Conservation (phyloP, 2,113 vertebrate genomes). For the Xenopus laevis region DNA sequence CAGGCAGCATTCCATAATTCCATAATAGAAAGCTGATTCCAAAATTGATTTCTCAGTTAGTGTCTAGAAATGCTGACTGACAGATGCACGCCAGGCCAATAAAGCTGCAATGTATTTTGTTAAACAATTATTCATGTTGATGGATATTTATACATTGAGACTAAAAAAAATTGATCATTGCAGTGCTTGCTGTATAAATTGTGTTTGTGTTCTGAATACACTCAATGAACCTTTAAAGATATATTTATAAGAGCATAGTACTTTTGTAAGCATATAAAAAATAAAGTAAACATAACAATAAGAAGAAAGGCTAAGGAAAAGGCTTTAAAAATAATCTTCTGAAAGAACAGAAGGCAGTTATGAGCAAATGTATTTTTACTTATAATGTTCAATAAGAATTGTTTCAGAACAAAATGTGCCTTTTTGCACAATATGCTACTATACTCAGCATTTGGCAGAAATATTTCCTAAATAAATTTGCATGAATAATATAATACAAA, state of each 20-base stretch:
- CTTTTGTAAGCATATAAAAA: neutral
- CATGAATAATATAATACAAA: neutral
- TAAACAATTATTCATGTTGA: constrained; percentile 68
- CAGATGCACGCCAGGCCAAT: constrained; percentile 65
- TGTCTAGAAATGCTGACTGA: constrained; percentile 63
- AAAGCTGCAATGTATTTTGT: constrained; percentile 64
- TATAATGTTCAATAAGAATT: neutral
- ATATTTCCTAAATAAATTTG: neutral
- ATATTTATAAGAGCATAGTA: constrained; percentile 52
- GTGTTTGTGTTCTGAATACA: constrained; percentile 59
- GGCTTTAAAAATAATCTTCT: neutral
- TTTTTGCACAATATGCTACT: neutral
- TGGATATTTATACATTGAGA: constrained; percentile 59
- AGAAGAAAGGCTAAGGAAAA: neutral
- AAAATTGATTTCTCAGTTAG: constrained; percentile 61
- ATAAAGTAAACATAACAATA: neutral
- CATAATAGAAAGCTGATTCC: constrained; percentile 50
- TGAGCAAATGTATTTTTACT: neutral
- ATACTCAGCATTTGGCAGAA: neutral
- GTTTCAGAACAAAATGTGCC: neutral
- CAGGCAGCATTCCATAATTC: constrained; percentile 31
- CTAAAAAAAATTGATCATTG: constrained; percentile 62
- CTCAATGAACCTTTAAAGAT: constrained; percentile 69
- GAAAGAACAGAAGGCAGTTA: neutral
- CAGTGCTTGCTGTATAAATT: constrained; percentile 65